These are phyloP conservation scores for Oryzias melastigma DNA, from an alignment of 2,113 vertebrate species.

Conservation along the genomic window DNA sequence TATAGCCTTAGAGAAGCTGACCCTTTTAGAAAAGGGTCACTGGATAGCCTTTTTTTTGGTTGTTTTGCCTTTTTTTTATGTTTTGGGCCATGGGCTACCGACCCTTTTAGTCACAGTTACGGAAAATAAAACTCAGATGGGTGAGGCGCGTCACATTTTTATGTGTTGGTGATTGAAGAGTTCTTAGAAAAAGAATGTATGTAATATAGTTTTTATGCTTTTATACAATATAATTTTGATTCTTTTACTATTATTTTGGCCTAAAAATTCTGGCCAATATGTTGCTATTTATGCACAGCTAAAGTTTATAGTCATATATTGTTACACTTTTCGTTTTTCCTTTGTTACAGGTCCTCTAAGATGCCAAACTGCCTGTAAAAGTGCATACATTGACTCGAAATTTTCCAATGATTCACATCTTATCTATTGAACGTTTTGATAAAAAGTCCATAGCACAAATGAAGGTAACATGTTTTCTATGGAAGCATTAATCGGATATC, in stretches of 20 bases:
- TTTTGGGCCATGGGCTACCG: constrained; percentile 53
- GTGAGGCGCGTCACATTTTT: constrained; percentile 34
- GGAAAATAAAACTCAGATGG: constrained; percentile 30
- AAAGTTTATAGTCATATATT: too few species aligned
- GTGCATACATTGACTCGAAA: too few species aligned
- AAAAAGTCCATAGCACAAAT: too few species aligned
- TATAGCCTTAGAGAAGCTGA: constrained; percentile 49
- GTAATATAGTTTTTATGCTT: constrained; percentile 17
- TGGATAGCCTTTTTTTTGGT: constrained; percentile 44
- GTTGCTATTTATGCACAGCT: neutral
- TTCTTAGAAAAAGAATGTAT: constrained; percentile 23
- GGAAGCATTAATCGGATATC: too few species aligned
- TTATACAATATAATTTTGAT: constrained; percentile 5
- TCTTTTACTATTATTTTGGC: constrained; percentile 11
- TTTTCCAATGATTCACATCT: too few species aligned
- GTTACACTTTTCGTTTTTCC: too few species aligned
- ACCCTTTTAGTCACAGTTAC: constrained; percentile 59
- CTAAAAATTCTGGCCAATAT: neutral
- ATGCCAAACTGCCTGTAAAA: too few species aligned
- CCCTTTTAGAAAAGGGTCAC: constrained; percentile 67
- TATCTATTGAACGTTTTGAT: too few species aligned
- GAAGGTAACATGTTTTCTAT: too few species aligned
- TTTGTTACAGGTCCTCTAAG: too few species aligned
- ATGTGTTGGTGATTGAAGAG: constrained; percentile 1
- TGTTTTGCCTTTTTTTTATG: constrained; percentile 45